These are phyloP conservation scores for Blastomussa wellsi DNA, from an alignment of 92 coral and sea anemone genomes.

Conservation along the genomic window DNA sequence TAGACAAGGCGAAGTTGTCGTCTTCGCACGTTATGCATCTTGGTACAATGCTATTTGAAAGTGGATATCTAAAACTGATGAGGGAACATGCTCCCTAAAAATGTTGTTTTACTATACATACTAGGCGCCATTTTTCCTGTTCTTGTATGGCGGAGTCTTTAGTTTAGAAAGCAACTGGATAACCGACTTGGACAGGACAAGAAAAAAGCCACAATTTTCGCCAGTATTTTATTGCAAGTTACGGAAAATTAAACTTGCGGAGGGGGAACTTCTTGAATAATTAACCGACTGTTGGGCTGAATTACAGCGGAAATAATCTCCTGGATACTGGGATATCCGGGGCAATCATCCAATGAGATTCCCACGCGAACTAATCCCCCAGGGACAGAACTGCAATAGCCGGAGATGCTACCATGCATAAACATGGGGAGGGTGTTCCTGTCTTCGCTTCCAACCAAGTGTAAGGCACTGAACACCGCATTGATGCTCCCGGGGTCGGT, in stretches of 20 bases:
- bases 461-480: slow-evolving; percentile 63
- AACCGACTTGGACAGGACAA: neutral
- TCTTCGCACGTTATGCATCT: neutral
- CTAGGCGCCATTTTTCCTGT: neutral
- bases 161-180: neutral
- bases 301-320: slow-evolving; percentile 26
- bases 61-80: neutral
- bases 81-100: neutral
- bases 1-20: neutral
- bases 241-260: slow-evolving; percentile 34
- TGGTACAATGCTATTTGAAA: neutral
- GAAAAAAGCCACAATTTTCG: neutral
- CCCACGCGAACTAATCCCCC: slow-evolving; percentile 67
- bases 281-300: slow-evolving; percentile 60
- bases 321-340: slow-evolving; percentile 37
- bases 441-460: slow-evolving; percentile 44
- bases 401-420: slow-evolving; percentile 76
- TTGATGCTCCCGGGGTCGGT: slow-evolving; percentile 66
- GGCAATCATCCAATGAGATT: slow-evolving; percentile 55
- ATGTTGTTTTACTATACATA: neutral
- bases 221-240: neutral
- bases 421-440: slow-evolving; percentile 65
- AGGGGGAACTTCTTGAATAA: slow-evolving; percentile 64
- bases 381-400: slow-evolving; percentile 64
- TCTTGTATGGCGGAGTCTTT: neutral